Conservation (phyloP, 1,140 invertebrate species). For the Cydia pomonella region DNA sequence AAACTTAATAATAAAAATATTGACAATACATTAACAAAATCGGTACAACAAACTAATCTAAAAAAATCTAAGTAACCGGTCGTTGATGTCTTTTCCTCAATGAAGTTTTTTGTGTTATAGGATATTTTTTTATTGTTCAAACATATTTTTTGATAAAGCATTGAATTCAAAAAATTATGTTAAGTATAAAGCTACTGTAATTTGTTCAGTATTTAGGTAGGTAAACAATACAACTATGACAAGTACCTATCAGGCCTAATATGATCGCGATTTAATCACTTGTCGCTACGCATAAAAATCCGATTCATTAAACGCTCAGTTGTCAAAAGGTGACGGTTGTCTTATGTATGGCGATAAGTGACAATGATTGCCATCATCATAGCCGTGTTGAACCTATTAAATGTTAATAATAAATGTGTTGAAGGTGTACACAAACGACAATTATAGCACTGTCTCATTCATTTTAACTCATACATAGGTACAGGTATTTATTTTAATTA, state of each 20-base stretch:
- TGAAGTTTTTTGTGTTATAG: neutral
- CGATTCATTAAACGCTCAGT: neutral
- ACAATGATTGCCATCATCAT: neutral
- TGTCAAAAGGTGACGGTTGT: neutral
- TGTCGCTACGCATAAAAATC: no score
- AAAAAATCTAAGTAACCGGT: neutral
- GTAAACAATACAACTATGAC: no score
- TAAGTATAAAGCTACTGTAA: neutral
- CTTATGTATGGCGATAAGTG: neutral
- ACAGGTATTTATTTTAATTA: neutral
- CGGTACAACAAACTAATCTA: neutral
- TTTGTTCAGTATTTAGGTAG: neutral
- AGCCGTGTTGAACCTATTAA: neutral
- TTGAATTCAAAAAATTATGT: neutral
- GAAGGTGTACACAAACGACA: neutral
- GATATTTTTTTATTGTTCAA: neutral
- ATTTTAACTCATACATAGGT: neutral
- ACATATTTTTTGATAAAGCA: neutral
- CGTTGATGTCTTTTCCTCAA: conserved; percentile 19
- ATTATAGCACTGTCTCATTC: neutral
- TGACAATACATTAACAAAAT: neutral
- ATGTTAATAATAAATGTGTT: neutral
- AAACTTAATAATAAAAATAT: neutral
- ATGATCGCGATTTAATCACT: no score
- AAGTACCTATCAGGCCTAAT: no score